Evolutionary conservation across 2,113 vertebrate genomes (phyloP).

Genomic region (Dasyurus viverrinus): DNA sequence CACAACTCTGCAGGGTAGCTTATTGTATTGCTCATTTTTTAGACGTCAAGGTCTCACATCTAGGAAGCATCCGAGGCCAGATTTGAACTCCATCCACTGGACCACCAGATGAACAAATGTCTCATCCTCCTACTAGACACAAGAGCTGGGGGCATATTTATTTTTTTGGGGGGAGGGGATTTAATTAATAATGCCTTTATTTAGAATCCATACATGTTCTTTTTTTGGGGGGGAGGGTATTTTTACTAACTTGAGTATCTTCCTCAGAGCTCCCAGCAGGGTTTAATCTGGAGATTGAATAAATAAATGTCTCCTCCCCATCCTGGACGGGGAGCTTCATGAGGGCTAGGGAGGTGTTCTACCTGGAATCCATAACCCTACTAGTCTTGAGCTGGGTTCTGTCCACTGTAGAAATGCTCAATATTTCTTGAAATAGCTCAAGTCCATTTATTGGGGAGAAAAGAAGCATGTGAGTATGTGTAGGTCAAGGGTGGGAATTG

Average conservation of each 20-base stretch:
- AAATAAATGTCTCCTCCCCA: neutral
- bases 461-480: neutral
- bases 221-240: no score
- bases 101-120: neutral
- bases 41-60: neutral
- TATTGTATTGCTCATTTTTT: neutral
- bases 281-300: neutral
- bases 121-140: neutral
- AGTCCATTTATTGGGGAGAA: neutral
- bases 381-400: neutral
- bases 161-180: no score
- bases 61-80: neutral
- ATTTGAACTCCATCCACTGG: neutral
- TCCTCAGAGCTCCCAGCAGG: neutral
- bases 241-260: neutral
- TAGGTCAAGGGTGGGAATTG: neutral
- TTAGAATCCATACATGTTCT: no score
- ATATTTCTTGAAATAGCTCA: neutral
- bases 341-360: neutral
- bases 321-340: neutral
- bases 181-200: no score
- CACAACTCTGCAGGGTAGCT: neutral
- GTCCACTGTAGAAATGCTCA: neutral
- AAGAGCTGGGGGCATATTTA: neutral
- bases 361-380: neutral